Conservation (phyloP, 1,140 invertebrate species). For the Zaprionus gabonicus region DNA sequence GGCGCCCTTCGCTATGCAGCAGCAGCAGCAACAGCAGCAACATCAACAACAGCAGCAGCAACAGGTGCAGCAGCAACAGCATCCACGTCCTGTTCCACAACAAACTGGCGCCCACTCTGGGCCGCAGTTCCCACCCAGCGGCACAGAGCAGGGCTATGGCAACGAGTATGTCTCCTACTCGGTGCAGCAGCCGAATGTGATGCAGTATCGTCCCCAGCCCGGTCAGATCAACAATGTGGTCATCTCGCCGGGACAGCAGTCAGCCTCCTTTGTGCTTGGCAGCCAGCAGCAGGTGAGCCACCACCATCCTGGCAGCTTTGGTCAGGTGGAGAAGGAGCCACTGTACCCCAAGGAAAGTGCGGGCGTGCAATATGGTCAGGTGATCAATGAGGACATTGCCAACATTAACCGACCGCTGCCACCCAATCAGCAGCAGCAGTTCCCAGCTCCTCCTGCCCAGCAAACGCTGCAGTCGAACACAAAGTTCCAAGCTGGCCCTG, state of each 20-base stretch:
- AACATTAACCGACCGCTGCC: conserved; percentile 59
- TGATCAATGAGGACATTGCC: conserved; percentile 78
- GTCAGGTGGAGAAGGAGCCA: conserved; percentile 59
- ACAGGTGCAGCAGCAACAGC: conserved; percentile 44
- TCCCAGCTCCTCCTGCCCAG: conserved; percentile 9
- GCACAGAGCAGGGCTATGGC: conserved; percentile 55
- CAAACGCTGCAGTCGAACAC: conserved; percentile 49
- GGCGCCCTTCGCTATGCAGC: conserved; percentile 78
- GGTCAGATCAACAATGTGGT: conserved; percentile 87
- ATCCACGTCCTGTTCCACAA: conserved; percentile 23
- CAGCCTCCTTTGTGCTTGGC: conserved; percentile 87
- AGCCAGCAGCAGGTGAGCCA: conserved; percentile 86
- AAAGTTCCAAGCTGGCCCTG: conserved; percentile 55
- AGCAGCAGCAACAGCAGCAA: neutral
- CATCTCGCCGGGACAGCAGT: conserved; percentile 87
- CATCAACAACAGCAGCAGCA: neutral
- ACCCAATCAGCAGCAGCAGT: neutral
- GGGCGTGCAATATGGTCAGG: conserved; percentile 78
- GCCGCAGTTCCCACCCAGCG: neutral
- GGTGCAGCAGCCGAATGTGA: conserved; percentile 79
- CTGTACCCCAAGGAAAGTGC: conserved; percentile 62
- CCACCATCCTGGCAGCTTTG: conserved; percentile 39
- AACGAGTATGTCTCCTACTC: conserved; percentile 82
- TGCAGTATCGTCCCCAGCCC: conserved; percentile 84
- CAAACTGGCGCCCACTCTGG: conserved; percentile 5